These are phyloP conservation scores for Troglohyphantes excavatus DNA, from an alignment of 2,888 invertebrate genomes.

Conservation along the genomic window DNA sequence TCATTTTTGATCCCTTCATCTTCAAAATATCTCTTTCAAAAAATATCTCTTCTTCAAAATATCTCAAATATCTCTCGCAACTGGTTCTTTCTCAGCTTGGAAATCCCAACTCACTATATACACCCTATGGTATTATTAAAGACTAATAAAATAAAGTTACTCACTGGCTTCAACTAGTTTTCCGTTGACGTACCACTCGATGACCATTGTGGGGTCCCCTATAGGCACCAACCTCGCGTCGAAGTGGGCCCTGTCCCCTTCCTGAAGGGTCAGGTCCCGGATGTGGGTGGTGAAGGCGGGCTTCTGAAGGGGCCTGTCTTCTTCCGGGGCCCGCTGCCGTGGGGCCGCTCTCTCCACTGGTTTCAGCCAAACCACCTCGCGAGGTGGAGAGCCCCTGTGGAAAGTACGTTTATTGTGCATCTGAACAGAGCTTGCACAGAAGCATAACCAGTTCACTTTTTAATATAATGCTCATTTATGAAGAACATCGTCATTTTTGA, in stretches of 20 bases:
- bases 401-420: too few relatives aligned
- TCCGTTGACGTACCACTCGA: conserved; percentile 97
- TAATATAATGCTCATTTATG: too few relatives aligned
- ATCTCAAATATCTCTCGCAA: too few relatives aligned
- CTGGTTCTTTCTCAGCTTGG: too few relatives aligned
- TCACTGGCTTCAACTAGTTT: conserved; percentile 94
- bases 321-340: conserved; percentile 91
- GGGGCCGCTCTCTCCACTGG: conserved; percentile 93
- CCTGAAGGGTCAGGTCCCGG: conserved; percentile 90
- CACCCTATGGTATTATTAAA: too few relatives aligned
- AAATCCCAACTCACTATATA: too few relatives aligned
- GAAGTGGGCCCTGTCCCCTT: conserved; percentile 97
- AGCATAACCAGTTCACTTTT: too few relatives aligned
- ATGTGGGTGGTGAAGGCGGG: conserved; percentile 95
- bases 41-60: too few relatives aligned
- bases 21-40: too few relatives aligned
- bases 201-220: conserved; percentile 96
- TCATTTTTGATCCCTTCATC: too few relatives aligned
- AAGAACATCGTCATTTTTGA: too few relatives aligned
- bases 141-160: conserved; percentile 43
- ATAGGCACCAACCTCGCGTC: conserved; percentile 98
- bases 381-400: conserved; percentile 91
- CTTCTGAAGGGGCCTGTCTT: conserved; percentile 91
- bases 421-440: too few relatives aligned
- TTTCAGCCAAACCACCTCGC: conserved; percentile 95